Base-by-base conservation (phyloP, 1,140 invertebrate species). In the Achroia grisella region DNA sequence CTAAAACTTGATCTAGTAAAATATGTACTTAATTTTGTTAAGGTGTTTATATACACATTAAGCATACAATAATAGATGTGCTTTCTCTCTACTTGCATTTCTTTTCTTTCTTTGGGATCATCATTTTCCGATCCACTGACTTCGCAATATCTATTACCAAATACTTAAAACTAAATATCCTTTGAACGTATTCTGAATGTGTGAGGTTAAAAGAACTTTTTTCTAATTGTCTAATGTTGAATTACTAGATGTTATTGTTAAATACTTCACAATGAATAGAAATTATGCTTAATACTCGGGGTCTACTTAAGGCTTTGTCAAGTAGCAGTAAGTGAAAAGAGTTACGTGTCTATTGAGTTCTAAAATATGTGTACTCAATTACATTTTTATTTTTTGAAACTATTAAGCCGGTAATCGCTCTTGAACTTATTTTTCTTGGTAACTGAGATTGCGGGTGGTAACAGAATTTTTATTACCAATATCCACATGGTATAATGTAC, bases 91-190 rank as follows among this genome's bases (percentile, higher is more conserved):
- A 14, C 36, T 36, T 12, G 39, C 36, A 9, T 17, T n/a, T 9
- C 10, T 35, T 10, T 33, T 31, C 27, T 39, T 33, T 42, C 11
- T 40, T 30, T 50, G 31, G 17, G 32, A 39, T 17, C 9, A n/a
- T 44, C 29, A 67, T 69, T 72, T 61, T 63, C 51, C 63, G 48
- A 47, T 39, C 47, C 52, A 56, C 27, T 52, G 56, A 62, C 17
- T 65, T 48, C 55, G 30, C 31, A 54, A 52, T 23, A 23, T 23
- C 17, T 6, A 23, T 23, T 23, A 23, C 17, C 6, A 23, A 23
- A 23, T 6, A 23, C 17, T 41, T 28, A 39, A 62, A 58, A 23
- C 17, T 23, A 23, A 23, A 6, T 23, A 23, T 23, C 17, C 6
- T 23, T 23, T 23, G 2, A 23, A 23, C n/a, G n/a, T n/a, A 44